A percentile compares a stretch with the other conserved stretches of the same genome.
Evolutionary conservation across 1,140 invertebrate species (phyloP).

Genomic region (Protaetia brevitarsis): DNA sequence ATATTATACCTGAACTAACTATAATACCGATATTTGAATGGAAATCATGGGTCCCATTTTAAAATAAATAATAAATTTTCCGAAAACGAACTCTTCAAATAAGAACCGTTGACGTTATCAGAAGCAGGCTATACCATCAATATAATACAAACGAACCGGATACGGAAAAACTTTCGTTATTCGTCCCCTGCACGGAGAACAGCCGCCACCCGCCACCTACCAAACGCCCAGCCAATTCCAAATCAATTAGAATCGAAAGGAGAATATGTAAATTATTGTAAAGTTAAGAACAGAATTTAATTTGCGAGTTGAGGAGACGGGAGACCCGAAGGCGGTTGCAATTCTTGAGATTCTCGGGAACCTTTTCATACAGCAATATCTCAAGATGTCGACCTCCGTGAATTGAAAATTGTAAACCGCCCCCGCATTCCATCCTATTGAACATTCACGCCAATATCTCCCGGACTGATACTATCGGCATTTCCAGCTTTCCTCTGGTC

Average conservation of each 20-base stretch:
- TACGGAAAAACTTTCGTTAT: not conserved
- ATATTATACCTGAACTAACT: too few relatives aligned
- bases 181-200: not conserved
- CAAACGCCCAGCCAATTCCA: conserved; percentile 10
- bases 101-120: conserved; percentile 7
- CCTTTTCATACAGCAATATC: conserved; percentile 28
- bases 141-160: not conserved
- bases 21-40: too few relatives aligned
- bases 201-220: not conserved
- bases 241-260: conserved; percentile 19
- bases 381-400: conserved; percentile 28
- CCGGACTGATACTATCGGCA: conserved; percentile 19
- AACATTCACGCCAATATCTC: conserved; percentile 28
- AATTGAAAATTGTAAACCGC: conserved; percentile 30
- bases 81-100: not conserved
- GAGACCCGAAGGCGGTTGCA: conserved; percentile 20
- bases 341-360: conserved; percentile 27
- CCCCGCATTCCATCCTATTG: conserved; percentile 24
- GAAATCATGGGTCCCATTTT: too few relatives aligned
- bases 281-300: conserved; percentile 26
- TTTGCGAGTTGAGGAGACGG: conserved; percentile 13
- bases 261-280: conserved; percentile 23
- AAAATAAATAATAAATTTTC: not conserved
- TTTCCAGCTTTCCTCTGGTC: not conserved
- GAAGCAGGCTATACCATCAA: not conserved